phyloP scores from a whole-genome alignment of 2,797 vertebrate genomes.

The Manis pentadactyla region DNA sequence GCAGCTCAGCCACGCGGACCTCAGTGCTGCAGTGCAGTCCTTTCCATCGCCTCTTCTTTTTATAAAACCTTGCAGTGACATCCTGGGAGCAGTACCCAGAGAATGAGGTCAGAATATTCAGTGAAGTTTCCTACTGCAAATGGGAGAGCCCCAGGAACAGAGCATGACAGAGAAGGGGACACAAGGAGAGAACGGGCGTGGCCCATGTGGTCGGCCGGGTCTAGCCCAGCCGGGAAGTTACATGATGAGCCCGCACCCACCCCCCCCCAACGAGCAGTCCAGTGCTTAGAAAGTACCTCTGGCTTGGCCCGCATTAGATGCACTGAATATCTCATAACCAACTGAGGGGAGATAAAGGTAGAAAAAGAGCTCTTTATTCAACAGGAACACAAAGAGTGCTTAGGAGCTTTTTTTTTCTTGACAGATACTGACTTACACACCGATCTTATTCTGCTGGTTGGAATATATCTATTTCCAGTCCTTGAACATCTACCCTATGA shows the following conservation, averaged over 20 bases:
- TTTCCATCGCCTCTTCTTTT: not conserved
- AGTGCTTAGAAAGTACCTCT: not conserved
- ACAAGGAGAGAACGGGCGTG: not conserved
- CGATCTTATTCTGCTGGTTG: not conserved
- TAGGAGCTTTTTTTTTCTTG: not conserved
- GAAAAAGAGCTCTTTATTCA: constrained; percentile 73
- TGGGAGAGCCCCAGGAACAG: not conserved
- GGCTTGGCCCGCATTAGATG: constrained; percentile 17
- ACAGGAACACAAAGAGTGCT: constrained; percentile 50
- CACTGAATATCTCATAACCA: constrained; percentile 37
- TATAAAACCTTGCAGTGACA: constrained; percentile 53
- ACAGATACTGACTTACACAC: constrained; percentile 70
- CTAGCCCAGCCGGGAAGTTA: not conserved
- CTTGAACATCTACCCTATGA: constrained; percentile 52
- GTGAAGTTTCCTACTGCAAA: constrained; percentile 8
- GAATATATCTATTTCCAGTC: constrained; percentile 68
- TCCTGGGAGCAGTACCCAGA: constrained; percentile 50
- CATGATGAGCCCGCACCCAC: not conserved
- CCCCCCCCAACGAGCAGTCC: not conserved
- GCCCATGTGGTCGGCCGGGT: not conserved
- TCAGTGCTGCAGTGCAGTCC: constrained; percentile 25
- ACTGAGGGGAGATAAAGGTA: constrained; percentile 66
- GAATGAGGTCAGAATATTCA: constrained; percentile 74
- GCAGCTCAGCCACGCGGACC: not conserved
- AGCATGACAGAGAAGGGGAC: not conserved